Percentiles rank a stretch among this genome's conserved stretches.
Conservation (phyloP, 2,113 vertebrate species). For the Heptranchias perlo region DNA sequence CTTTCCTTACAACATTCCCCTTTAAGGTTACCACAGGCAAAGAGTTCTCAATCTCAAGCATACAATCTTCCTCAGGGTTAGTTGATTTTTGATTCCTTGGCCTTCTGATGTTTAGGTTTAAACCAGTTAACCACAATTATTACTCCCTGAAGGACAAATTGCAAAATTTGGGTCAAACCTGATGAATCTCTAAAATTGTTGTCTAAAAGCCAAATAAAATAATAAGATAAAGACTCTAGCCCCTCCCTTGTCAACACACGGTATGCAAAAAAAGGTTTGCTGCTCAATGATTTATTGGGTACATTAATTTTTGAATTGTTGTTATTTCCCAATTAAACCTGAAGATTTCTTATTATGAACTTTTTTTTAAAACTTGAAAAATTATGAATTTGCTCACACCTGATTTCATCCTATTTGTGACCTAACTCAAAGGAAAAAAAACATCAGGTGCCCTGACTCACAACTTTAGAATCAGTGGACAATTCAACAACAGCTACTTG, state of each 20-base stretch:
- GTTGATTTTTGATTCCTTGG: neutral
- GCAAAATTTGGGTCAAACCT: neutral
- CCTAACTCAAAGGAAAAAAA: too few relatives aligned
- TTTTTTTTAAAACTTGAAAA: neutral
- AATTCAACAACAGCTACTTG: neutral
- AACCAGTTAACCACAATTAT: neutral
- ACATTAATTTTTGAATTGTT: neutral
- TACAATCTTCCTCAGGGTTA: neutral
- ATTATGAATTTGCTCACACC: neutral
- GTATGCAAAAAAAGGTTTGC: too few relatives aligned
- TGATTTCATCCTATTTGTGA: too few relatives aligned
- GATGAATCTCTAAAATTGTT: neutral
- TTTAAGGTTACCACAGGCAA: neutral
- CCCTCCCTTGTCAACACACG: neutral
- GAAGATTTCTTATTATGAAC: neutral
- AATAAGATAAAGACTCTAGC: too few relatives aligned
- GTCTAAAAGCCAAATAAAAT: neutral
- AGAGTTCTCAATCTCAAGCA: neutral
- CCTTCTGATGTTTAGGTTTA: neutral
- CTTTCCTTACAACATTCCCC: neutral
- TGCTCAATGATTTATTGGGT: neutral
- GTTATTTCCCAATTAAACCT: neutral
- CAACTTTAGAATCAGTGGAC: neutral
- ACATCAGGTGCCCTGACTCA: too few relatives aligned
- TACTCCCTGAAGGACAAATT: neutral